A percentile compares a stretch with the other conserved stretches of the same genome.
phyloP scores from a whole-genome alignment of 2,797 vertebrate species.

The Buphagus erythrorhynchus region DNA sequence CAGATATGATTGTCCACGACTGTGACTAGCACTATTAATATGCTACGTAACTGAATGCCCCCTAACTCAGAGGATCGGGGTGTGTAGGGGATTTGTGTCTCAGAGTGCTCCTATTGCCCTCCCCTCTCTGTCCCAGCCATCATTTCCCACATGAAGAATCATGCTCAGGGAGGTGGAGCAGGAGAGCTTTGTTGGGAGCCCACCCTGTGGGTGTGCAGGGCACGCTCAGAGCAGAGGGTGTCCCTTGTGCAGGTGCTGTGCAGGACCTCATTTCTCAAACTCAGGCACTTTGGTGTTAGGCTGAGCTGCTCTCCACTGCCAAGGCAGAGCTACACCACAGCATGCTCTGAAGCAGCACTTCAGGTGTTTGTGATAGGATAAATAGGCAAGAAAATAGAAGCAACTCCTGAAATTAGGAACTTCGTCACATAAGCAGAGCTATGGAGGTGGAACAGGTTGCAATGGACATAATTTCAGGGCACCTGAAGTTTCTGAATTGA shows the following conservation, averaged over 20 bases:
- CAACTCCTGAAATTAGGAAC: neutral
- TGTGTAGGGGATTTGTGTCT: rapidly evolving
- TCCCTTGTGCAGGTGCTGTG: rapidly evolving
- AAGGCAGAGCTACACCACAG: neutral
- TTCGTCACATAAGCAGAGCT: neutral
- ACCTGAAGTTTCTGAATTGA: neutral
- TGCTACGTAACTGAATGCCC: rapidly evolving
- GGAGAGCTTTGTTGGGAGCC: neutral
- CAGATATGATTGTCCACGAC: rapidly evolving
- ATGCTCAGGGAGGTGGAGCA: rapidly evolving
- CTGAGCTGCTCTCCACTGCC: neutral
- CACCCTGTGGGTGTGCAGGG: rapidly evolving
- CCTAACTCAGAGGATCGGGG: neutral
- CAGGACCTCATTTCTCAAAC: neutral
- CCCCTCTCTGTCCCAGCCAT: neutral
- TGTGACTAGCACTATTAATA: rapidly evolving
- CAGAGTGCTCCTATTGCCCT: rapidly evolving
- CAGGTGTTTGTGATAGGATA: neutral
- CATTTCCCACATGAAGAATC: rapidly evolving
- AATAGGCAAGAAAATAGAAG: neutral
- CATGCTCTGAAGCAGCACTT: neutral
- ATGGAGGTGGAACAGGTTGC: neutral
- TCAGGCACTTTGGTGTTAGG: neutral
- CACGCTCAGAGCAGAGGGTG: neutral
- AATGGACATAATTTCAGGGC: neutral